Base-by-base conservation (phyloP, 2,888 invertebrate species). In the Spisula solida region DNA sequence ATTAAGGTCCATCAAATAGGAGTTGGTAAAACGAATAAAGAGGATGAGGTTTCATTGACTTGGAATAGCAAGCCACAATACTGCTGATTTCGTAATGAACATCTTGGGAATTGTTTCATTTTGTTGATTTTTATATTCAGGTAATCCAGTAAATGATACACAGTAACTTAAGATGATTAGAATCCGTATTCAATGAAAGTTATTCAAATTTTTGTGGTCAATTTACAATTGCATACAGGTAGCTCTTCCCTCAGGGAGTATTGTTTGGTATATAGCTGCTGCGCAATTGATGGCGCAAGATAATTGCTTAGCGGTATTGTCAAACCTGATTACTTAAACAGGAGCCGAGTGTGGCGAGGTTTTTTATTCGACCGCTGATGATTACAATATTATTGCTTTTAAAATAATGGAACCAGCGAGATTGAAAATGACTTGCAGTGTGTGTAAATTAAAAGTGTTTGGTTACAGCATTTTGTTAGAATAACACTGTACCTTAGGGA, bases 251-350 rank as follows among this genome's bases (percentile, higher is more conserved):
- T 80, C 18, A 25, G 90, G 82, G 90, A 82, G 88, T 90, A 90
- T 90, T 85, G 81, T 88, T 85, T 86, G 88, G 90, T 90, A 86
- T 80, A 85, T 55, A 82, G 80, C 66, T 70, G 83, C 88, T 88
- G 82, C 82, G 66, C 75, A 84, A 81, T 82, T 90, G 82, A 75
- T 55, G 41, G 78, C 51, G 25, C 31, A 29, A 84, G 78, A 48
- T 75, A 75, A 84, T 84, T 75, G 75, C 75, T 84, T 51, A 75
- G 48, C 31, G 51, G 41, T 34, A 20, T 48, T 10, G 55, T 84
- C 47, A 78, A 75, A 48, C 70, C 16, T 75, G 48, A 31, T 60
- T 78, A 84, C 78, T n/a, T 78, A 78, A 84, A 84, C 29, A 84
- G 84, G 75, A 55, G 31, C 29, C 31, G 6, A 25, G 29, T 78